A percentile compares a stretch with the other conserved stretches of the same genome.
These are phyloP conservation scores for human (Homo sapiens) DNA, from an alignment of 2,113 vertebrate genomes.

Conservation along the genomic window GRCh38 chr14:93382501-93383000, in stretches of 20 bases:
- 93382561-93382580: neutral
- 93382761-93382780: neutral
- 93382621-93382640: neutral
- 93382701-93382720: neutral
- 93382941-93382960: neutral
- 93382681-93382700: neutral
- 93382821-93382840: neutral
- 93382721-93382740: neutral
- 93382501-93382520: too few species aligned
- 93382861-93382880: neutral
- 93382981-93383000: neutral
- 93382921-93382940: neutral
- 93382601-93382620: neutral
- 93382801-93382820: neutral
- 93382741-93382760: neutral
- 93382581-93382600: neutral
- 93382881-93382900: neutral
- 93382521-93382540: too few species aligned
- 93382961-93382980: neutral
- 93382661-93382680: neutral
- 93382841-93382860: neutral
- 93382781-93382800: neutral
- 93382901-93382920: neutral
- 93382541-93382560: neutral
- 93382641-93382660: neutral